Base-by-base conservation (phyloP, 2,888 invertebrate genomes). In the Smittia sp. region DNA sequence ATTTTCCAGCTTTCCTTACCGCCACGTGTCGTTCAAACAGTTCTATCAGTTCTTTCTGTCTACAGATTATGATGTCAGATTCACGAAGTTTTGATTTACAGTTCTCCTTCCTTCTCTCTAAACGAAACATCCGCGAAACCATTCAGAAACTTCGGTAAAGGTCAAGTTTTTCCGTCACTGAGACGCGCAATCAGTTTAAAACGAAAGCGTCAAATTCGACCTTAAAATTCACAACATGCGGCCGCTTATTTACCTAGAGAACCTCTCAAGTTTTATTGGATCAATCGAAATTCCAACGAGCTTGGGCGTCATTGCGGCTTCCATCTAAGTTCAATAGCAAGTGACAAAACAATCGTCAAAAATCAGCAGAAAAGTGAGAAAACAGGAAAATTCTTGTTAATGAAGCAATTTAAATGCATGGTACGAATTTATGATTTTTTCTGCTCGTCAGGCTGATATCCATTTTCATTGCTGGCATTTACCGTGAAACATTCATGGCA, bases 1-100 rank as follows among this genome's bases (percentile, higher is more conserved):
- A 72, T 72, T 72, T 72, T 72, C 72, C 72, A 62, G 72, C 72
- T 62, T 72, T 27, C 39, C 54, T 54, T 54, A 9, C 2, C 11
- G 72, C 2, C 72, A 72, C 72, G 72, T 72, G 72, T 6, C 20
- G 69, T n/a, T 41, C n/a, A 70, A 54, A 18, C 20, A 38, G 7
- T 54, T 70, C 46, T 70, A 54, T 70, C 69, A 70, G 27, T 46
- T 32, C 18, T 13, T 27, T 20, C 25, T 52, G n/a, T 6, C 7
- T n/a, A 22, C 24, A 72, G 72, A 72, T 72, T 72, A 62, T 62
- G 72, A 58, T 58, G 58, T 58, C 58, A 58, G 58, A 58, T 58
- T 58, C 58, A 58, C n/a, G 46, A 46, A 46, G n/a, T 46, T 46
- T 46, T 46, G 46, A 46, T 46, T 46, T 46, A 46, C 46, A 46